Evolutionary conservation across 2,797 vertebrate genomes (phyloP), one percentile per base, ranked within the genome.

Genomic region (Melanotaenia trifasciata): DNA sequence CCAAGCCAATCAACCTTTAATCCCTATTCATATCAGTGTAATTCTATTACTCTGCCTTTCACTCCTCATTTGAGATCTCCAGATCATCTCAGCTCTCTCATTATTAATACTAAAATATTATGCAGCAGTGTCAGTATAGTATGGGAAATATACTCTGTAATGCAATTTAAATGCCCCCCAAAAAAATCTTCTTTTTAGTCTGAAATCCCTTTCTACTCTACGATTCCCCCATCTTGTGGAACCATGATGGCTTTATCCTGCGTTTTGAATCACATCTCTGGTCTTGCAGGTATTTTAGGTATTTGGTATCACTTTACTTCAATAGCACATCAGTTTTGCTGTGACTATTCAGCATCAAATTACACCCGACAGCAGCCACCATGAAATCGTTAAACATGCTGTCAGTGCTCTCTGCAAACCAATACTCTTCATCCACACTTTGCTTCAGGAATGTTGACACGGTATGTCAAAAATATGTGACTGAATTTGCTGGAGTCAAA

Each of bases 361-460:
- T 78, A 67, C 76, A 1, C 33, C 61, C 58, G 1, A 18, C 65
- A 64, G 78, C 79, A 74, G 50, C 43, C 64, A 59, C 69, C 66
- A 24, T 74, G 61, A 83, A 81, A 61, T 81, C 72, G 67, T 70
- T 72, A 38, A 56, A 75, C 53, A 65, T 69, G 58, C 65, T 54
- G 53, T 74, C 74, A 69, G 68, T 74, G 74, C 66, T 22, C 70
- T 76, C 64, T 64, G 70, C 66, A 65, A 85, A 79, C 77, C 28
- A 81, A 89, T 85, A 80, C 38, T 74, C 74, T 86, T 90, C 72
- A 82, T 87, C 80, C 73, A 81, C 56, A 40, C 59, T 64, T 63
- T 58, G 73, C 82, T 84, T 33, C 62, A 58, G 72, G 84, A 74
- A 66, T 74, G 38, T 81, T 72, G 70, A 81, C 68, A 72, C 78